Base-by-base conservation (phyloP, 1,140 invertebrate genomes). In the Trialeurodes vaporariorum region DNA sequence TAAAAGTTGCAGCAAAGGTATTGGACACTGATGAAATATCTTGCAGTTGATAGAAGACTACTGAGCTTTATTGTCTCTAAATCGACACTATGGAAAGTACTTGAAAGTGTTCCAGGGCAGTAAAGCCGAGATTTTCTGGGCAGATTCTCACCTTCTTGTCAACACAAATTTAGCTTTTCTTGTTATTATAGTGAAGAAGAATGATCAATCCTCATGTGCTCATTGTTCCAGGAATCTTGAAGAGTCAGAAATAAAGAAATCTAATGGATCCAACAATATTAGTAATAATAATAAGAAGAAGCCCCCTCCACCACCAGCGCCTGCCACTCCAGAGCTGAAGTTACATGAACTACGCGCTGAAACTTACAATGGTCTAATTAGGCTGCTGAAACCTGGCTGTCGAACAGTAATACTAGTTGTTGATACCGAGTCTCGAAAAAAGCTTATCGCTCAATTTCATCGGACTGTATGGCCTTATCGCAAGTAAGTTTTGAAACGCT, bases 391-490 rank as follows among this genome's bases (percentile, higher is more conserved):
- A 76, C 96, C 96, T 0, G 96, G 96, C 0, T 98, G 94, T 76
- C 82, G 96, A 22, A 98, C 96, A 0, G 86, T 98, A 68, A 85
- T 98, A 34, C 76, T 98, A 12, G 80, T 98, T 27, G 87, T 97
- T 1, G 94, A 98, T 80, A 82, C 86, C 75, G 90, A 96, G 76
- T 91, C 88, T 68, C 90, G 93, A 68, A 81, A 89, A 67, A 90
- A 90, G 77, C 81, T 98, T 61, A 81, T 98, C 66, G 88, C 91
- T 65, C 88, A 89, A 71, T 98, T 97, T 83, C 92, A 96, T 77
- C 89, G 88, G 79, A 88, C 90, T 72, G 89, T 98, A 63, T 96
- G 93, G 88, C 94, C 95, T 21, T 96, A 97, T 77, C 85, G 95
- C 76, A 93, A 93, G 91, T 95, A 81, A 79, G 83, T 74, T 62